Conservation (phyloP, 1,140 invertebrate genomes). For the Pantala flavescens region DNA sequence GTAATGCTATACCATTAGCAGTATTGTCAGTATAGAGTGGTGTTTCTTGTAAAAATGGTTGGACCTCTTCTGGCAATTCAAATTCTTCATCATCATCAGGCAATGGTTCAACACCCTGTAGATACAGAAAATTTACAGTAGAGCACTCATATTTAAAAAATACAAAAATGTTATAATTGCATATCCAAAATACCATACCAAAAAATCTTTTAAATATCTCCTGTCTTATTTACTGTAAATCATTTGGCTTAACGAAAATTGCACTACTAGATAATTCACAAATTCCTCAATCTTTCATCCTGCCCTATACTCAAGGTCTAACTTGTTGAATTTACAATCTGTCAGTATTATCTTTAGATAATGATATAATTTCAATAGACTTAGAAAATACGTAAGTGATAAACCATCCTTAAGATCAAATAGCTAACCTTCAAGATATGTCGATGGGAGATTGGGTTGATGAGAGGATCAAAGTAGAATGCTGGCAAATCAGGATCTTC, state of each 20-base stretch:
- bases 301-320: too few relatives aligned
- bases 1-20: slow-evolving; percentile 94
- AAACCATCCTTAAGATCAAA: too few relatives aligned
- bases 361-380: neutral
- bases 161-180: neutral
- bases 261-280: too few relatives aligned
- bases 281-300: too few relatives aligned
- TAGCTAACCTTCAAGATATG: slow-evolving; percentile 63
- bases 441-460: slow-evolving; percentile 96
- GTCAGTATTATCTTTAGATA: neutral
- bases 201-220: too few relatives aligned
- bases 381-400: neutral
- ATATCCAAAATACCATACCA: too few relatives aligned
- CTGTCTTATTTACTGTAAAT: too few relatives aligned
- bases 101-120: slow-evolving; percentile 63
- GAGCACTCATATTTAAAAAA: slow-evolving; percentile 18
- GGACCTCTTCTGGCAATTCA: slow-evolving; percentile 76
- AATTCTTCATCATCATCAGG: slow-evolving; percentile 95
- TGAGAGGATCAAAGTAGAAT: slow-evolving; percentile 99
- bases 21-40: slow-evolving; percentile 98
- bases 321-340: too few relatives aligned
- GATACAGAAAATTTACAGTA: slow-evolving; percentile 14
- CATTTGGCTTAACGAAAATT: too few relatives aligned
- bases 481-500: slow-evolving; percentile 99
- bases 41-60: slow-evolving; percentile 87